These are phyloP conservation scores for Pelecanus crispus DNA, from an alignment of 2,113 vertebrate genomes.

Conservation along the genomic window DNA sequence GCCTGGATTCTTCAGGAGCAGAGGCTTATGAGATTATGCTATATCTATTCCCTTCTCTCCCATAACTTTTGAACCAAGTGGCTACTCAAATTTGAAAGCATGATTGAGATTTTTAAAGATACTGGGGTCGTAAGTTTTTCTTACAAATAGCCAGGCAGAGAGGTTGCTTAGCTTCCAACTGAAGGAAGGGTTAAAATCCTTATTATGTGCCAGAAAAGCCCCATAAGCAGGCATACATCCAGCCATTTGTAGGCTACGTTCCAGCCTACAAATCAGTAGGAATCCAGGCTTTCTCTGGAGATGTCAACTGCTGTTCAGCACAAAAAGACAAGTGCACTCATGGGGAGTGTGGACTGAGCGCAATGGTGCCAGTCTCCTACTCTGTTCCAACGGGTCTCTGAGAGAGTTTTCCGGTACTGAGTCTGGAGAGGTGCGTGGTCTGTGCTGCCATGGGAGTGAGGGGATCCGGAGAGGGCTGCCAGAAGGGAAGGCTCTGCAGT, in stretches of 20 bases:
- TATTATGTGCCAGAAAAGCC: background rate
- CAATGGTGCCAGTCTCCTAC: background rate
- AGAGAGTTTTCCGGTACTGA: background rate
- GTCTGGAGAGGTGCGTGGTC: background rate
- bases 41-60: background rate
- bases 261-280: background rate
- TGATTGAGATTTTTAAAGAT: background rate
- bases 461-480: background rate
- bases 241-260: background rate
- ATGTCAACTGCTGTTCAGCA: background rate
- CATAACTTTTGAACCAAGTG: background rate
- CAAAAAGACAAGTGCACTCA: background rate
- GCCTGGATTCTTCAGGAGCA: background rate
- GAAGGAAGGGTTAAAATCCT: background rate
- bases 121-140: background rate
- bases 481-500: background rate
- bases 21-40: background rate
- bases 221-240: background rate
- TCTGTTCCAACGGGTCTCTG: rapidly evolving
- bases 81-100: background rate
- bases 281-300: background rate
- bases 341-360: background rate
- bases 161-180: background rate
- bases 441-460: rapidly evolving
- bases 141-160: background rate